Base-by-base conservation (phyloP, 2,888 invertebrate species). In the Hypsopygia costalis region DNA sequence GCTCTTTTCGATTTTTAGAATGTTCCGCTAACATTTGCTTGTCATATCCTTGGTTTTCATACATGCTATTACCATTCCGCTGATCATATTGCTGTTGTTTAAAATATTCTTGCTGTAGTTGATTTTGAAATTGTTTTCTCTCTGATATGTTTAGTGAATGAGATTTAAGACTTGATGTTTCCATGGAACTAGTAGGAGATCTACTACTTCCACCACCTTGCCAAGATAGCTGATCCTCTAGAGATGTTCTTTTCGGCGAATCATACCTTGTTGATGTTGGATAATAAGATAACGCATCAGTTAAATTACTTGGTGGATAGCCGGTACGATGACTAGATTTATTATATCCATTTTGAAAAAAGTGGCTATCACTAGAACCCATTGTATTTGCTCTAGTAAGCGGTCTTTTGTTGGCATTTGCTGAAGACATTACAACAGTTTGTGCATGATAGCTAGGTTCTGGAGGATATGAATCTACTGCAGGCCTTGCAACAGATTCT, bases 221-320 rank as follows among this genome's bases (percentile, higher is more conserved):
- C 92, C 92, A 93, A 9, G 91, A 89, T 20, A 87, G 73, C 47
- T 91, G 90, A 57, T 93, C 93, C 63, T 92, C 91, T 34, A 90
- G 85, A 33, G 91, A 90, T 36, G 91, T 69, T 66, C 89, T 86
- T 51, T 90, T 89, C 22, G 87, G 81, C 22, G 87, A 81, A 36
- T 92, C 92, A 53, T 92, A 92, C 49, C 92, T 77, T 36, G 89
- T 91, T 25, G 92, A 93, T 1, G 93, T 94, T 1, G 95, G 95
- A 72, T 96, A 96, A 58, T 95, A 96, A 0, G 94, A 94, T 5
- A 96, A 80, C 8, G 95, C 94, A 69, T 96, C 95, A 0, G 94
- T 95, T 12, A 96, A 90, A 66, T 91, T 92, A 3, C 93, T 92
- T 1, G 93, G 91, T 29, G 94, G 94, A 61, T 93, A 94, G 81